Evolutionary conservation across 2,113 vertebrate species (phyloP).

Genomic region (Chaenocephalus aceratus): DNA sequence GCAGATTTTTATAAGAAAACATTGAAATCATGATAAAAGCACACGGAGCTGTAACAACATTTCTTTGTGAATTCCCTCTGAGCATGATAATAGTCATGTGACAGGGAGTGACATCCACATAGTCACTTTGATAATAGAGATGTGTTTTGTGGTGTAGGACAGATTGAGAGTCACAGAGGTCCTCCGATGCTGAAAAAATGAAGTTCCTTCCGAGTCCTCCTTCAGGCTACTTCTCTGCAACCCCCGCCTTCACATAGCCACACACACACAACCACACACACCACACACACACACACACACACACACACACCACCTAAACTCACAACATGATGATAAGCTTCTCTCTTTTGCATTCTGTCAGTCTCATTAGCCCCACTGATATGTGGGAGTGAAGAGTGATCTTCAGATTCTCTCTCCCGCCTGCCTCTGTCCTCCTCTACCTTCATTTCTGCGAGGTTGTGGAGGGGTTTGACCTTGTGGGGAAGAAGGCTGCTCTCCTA

Average conservation of each 20-base stretch:
- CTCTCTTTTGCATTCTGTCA: slow-evolving; percentile 62
- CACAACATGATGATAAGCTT: slow-evolving; percentile 18
- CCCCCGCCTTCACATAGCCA: slow-evolving; percentile 43
- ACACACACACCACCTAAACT: slow-evolving; percentile 3
- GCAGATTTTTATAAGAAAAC: background rate
- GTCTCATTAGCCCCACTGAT: slow-evolving; percentile 70
- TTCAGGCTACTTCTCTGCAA: slow-evolving; percentile 60
- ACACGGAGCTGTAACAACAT: background rate
- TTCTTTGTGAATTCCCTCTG: background rate
- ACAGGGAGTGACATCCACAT: slow-evolving; percentile 11
- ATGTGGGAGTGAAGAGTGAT: slow-evolving; percentile 61
- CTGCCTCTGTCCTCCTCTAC: slow-evolving; percentile 11
- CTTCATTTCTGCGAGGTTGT: slow-evolving; percentile 43
- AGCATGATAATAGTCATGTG: background rate
- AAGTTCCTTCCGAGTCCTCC: slow-evolving; percentile 60
- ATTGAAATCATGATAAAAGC: too few species aligned
- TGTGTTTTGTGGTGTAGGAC: slow-evolving; percentile 49
- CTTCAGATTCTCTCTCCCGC: slow-evolving; percentile 33
- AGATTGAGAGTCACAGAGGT: slow-evolving; percentile 58
- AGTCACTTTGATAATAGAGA: slow-evolving; percentile 43
- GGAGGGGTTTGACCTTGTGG: slow-evolving; percentile 39
- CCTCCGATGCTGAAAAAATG: slow-evolving; percentile 53
- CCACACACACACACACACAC: too few species aligned
- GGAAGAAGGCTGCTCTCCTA: slow-evolving; percentile 30
- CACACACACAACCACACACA: slow-evolving; percentile 29